Base-by-base conservation (phyloP, 1,140 invertebrate genomes). In the Rhyzopertha dominica region DNA sequence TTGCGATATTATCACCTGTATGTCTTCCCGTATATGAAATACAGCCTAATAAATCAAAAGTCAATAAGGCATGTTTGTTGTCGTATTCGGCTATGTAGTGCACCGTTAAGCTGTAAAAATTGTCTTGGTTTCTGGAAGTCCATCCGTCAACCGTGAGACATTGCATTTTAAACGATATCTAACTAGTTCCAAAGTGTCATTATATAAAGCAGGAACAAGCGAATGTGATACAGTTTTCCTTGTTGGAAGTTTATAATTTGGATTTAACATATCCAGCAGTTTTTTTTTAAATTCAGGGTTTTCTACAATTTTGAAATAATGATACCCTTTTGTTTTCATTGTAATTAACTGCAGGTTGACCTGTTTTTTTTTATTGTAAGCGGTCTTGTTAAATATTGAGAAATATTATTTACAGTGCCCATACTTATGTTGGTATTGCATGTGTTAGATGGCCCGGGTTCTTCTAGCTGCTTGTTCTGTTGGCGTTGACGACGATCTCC, bases 281-380 rank as follows among this genome's bases (percentile, higher is more conserved):
- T 56, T 51, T n/a, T n/a, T n/a, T 34, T 18, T 25, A 35, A 61
- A 56, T 39, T 53, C 59, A 39, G 28, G 28, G 41, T 59, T 53
- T 25, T 61, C 54, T 8, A 61, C 57, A 8, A 59, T 50, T 35
- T 45, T 48, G 24, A 58, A 49, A 10, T 54, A 48, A 35, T 59
- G 49, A 39, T 56, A 51, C 9, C 53, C 54, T 42, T 56, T 57
- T 1, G 51, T 44, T 14, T 58, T 50, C 57, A 55, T 59, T 43
- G 49, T 53, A 8, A 52, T 41, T 14, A 57, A 14, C 47, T 59
- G 52, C 26, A 41, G 14, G 34, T 59, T 48, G n/a, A 59, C 39
- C 44, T 43, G 7, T 13, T 14, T 32, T 32, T 32, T 10, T 32
- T 32, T 32, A 14, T 32, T 14, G 30, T 9, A 7, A 32, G 30